Percentiles rank a stretch among this genome's conserved stretches.
Evolutionary conservation across 2,797 vertebrate genomes (phyloP).

Genomic region (Limnodromus scolopaceus): DNA sequence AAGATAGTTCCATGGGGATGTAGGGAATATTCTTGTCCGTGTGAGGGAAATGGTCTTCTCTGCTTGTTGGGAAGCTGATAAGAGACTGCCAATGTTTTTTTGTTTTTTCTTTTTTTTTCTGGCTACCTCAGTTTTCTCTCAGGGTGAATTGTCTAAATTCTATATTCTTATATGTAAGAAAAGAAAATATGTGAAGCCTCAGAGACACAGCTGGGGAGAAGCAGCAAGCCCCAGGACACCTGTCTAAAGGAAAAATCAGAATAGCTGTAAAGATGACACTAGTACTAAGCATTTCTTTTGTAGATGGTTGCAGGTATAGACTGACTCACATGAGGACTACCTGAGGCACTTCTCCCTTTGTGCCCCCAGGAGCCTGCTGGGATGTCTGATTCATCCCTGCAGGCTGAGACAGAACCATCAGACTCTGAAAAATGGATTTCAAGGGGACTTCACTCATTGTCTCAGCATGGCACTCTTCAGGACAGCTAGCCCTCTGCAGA

Average conservation of each 20-base stretch:
- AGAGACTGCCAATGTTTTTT: not conserved
- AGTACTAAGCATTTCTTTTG: not conserved
- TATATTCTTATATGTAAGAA: not conserved
- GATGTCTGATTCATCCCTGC: not conserved
- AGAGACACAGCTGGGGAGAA: not conserved
- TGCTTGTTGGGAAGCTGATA: not conserved
- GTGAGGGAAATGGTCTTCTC: not conserved
- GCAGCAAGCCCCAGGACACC: not conserved
- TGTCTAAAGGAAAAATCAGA: not conserved
- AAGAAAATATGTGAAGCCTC: not conserved
- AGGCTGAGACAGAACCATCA: not conserved
- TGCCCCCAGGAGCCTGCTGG: not conserved
- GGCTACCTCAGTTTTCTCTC: not conserved
- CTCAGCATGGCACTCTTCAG: not conserved
- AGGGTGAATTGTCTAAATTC: not conserved
- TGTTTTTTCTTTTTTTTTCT: not conserved
- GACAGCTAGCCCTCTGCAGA: not conserved
- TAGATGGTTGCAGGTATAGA: not conserved
- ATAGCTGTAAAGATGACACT: not conserved
- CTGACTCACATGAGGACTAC: not conserved
- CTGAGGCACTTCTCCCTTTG: not conserved
- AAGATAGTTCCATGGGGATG: not conserved
- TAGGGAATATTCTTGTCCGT: not conserved
- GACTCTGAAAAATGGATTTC: constrained; percentile 26
- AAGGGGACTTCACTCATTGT: not conserved